A percentile compares a stretch with the other conserved stretches of the same genome.
These are phyloP conservation scores for Gracilinanus agilis DNA, from an alignment of 2,113 vertebrate genomes.

Conservation along the genomic window DNA sequence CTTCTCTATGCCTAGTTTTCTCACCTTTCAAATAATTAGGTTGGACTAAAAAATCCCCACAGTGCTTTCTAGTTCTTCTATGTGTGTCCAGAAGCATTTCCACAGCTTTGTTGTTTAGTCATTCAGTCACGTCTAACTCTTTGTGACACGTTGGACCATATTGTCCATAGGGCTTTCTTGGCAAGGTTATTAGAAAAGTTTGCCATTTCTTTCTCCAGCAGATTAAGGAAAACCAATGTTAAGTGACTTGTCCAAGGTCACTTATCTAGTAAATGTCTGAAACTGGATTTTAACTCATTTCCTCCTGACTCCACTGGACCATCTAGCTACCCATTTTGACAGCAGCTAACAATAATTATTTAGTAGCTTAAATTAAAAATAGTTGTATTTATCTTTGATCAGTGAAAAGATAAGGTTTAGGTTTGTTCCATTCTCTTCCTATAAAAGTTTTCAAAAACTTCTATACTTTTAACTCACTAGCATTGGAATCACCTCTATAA, in stretches of 20 bases:
- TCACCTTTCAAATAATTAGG: background rate
- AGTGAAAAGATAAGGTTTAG: background rate
- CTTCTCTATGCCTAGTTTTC: background rate
- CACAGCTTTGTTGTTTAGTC: background rate
- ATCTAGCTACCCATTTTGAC: no score
- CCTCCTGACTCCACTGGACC: no score
- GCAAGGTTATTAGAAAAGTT: no score
- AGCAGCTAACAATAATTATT: no score
- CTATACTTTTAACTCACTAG: background rate
- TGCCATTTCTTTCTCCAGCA: no score
- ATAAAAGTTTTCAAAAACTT: background rate
- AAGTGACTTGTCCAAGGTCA: no score
- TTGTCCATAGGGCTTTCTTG: no score
- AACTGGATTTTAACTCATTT: no score
- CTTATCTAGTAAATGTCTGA: no score
- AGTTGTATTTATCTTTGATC: background rate
- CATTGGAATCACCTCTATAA: background rate
- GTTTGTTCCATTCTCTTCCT: background rate
- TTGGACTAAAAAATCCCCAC: background rate
- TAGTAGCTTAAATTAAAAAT: background rate
- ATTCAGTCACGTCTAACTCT: no score
- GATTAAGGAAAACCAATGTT: no score
- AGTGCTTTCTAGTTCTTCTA: background rate
- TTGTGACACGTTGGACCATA: no score
- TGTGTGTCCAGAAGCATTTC: background rate